These are phyloP conservation scores for Scaptomyza polygonia DNA, from an alignment of 2,888 invertebrate genomes.

Conservation along the genomic window DNA sequence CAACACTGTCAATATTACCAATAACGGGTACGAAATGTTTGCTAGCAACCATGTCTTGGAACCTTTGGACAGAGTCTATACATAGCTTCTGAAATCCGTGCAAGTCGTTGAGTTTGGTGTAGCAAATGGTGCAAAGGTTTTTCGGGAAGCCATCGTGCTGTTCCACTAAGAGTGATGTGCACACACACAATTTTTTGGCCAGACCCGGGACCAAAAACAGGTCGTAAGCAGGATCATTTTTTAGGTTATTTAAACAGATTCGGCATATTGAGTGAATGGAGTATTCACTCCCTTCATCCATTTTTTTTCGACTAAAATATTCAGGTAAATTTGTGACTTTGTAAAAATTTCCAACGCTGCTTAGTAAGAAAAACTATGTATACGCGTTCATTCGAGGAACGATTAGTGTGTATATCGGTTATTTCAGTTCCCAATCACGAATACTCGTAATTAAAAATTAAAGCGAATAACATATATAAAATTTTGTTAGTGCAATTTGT, in stretches of 20 bases:
- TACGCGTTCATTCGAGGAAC: constrained; percentile 54
- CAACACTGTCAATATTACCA: constrained; percentile 51
- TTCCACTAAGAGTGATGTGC: constrained; percentile 80
- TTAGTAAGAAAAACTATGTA: constrained; percentile 49
- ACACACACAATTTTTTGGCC: constrained; percentile 77
- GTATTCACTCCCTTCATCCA: constrained; percentile 53
- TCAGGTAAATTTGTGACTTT: constrained; percentile 1
- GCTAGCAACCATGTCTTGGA: constrained; percentile 68
- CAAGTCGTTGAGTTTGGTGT: constrained; percentile 71
- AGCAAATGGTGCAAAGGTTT: constrained; percentile 74
- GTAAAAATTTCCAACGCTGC: constrained; percentile 20
- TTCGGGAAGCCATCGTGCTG: constrained; percentile 81
- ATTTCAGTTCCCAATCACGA: constrained; percentile 22
- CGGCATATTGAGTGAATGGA: constrained; percentile 80
- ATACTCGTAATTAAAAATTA: constrained; percentile 25
- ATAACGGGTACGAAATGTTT: constrained; percentile 46
- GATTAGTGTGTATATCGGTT: constrained; percentile 34
- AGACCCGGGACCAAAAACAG: constrained; percentile 77
- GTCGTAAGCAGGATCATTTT: constrained; percentile 65
- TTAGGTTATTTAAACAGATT: constrained; percentile 75
- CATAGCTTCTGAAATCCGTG: constrained; percentile 80
- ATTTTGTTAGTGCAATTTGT: no score
- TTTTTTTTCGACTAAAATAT: constrained; percentile 27
- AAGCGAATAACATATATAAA: no score
- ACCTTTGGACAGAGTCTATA: constrained; percentile 76